Conservation (phyloP, 2,113 vertebrate genomes). For the Atherinomorus stipes region DNA sequence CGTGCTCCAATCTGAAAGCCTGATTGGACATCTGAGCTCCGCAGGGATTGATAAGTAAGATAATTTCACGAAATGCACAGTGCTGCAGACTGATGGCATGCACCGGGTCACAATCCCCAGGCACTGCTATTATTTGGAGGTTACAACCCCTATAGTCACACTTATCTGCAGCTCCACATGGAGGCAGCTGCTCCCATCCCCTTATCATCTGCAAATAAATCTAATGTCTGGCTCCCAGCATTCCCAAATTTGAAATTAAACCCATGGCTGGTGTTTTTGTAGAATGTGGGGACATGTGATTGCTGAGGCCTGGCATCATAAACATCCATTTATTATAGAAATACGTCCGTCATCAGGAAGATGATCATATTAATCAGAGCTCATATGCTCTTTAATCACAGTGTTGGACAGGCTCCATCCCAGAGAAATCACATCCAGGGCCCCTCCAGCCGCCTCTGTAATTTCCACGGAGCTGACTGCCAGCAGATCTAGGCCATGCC, state of each 20-base stretch:
- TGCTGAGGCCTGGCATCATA: constrained; percentile 57
- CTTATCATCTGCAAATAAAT: constrained; percentile 56
- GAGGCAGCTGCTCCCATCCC: constrained; percentile 50
- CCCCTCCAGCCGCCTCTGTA: constrained; percentile 48
- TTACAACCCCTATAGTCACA: constrained; percentile 57
- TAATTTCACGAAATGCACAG: constrained; percentile 68
- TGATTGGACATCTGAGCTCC: constrained; percentile 74
- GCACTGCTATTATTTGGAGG: constrained; percentile 67
- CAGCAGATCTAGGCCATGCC: constrained; percentile 52
- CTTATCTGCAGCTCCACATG: constrained; percentile 58
- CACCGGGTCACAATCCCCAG: constrained; percentile 59
- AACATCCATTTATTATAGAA: constrained; percentile 77
- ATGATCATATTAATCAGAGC: constrained; percentile 78
- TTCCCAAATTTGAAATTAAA: constrained; percentile 59
- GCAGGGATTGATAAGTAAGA: constrained; percentile 67
- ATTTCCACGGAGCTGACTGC: constrained; percentile 60
- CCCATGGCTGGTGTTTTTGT: constrained; percentile 22
- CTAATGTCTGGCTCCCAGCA: constrained; percentile 42
- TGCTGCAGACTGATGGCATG: constrained; percentile 40
- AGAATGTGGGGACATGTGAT: constrained; percentile 36
- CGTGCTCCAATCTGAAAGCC: constrained; percentile 43
- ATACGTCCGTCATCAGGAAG: constrained; percentile 72
- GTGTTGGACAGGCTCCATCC: constrained; percentile 64
- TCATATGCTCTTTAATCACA: constrained; percentile 82
- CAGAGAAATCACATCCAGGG: constrained; percentile 65